Base-by-base conservation (phyloP, 2,888 invertebrate genomes). In the Portevinia maculata region DNA sequence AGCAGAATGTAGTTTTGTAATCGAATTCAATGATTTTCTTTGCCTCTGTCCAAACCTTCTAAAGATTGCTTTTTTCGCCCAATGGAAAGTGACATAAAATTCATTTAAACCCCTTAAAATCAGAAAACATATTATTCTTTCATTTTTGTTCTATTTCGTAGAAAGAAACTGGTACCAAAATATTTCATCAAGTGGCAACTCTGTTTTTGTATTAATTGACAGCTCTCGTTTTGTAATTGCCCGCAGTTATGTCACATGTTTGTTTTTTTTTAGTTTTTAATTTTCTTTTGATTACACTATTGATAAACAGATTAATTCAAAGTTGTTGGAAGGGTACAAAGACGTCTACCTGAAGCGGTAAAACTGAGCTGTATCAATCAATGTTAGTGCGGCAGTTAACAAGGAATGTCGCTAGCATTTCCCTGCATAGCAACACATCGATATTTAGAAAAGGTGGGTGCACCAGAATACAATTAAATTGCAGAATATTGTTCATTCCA, bases 301-400 rank as follows among this genome's bases (percentile, higher is more conserved):
- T 21, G 2, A 13, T 21, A 37, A 37, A 53, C 6, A 53, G 2
- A 15, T 17, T 21, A 39, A 55, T 39, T 34, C 8, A 39, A 15
- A 34, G n/a, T n/a, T 8, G 21, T 9, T 53, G 13, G 8, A n/a
- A n/a, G 13, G 17, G 13, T 4, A n/a, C 17, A 34, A 50, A 8
- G 5, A 15, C 13, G 13, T 39, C 4, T 21, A 5, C 24, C 5
- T n/a, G 13, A 34, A 37, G 6, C 55, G 34, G 39, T 19, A 39
- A 7, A 34, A 50, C 7, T 13, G n/a, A 7, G 15, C 41, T 21
- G 6, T 21, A 55, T 15, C 13, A 57, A 67, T 67, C 41, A 57
- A 67, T 67, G 67, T 24, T 57, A 34, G 34, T 37, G 11, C 44
- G 24, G 7, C 55, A 46, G 17, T 46, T 67, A 9, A 9, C 46